Conservation (phyloP, 2,113 vertebrate genomes). For the Fukomys damarensis region DNA sequence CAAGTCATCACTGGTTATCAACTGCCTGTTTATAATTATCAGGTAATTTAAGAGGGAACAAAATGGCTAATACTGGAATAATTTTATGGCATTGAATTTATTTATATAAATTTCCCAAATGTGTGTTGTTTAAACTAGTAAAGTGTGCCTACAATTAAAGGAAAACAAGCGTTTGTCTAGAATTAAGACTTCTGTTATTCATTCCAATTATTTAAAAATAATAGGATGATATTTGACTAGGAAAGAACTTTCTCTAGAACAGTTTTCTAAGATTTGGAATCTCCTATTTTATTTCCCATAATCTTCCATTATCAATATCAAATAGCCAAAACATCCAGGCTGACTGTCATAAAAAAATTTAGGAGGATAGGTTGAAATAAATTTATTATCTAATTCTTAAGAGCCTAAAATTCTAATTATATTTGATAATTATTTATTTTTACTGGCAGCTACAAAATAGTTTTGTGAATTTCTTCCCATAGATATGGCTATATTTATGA, state of each 20-base stretch:
- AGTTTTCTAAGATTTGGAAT: background rate
- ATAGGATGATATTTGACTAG: background rate
- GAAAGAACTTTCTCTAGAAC: constrained; percentile 19
- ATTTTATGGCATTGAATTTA: background rate
- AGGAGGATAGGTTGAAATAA: constrained; percentile 20
- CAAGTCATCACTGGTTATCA: constrained; percentile 93
- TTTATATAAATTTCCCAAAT: background rate
- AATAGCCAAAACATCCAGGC: background rate
- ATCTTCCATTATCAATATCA: constrained; percentile 11
- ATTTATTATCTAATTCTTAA: constrained; percentile 29
- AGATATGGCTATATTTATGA: background rate
- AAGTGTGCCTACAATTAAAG: constrained; percentile 14
- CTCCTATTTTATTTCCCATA: background rate
- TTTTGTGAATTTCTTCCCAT: constrained; percentile 37
- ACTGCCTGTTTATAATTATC: constrained; percentile 91
- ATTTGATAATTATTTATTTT: constrained; percentile 49
- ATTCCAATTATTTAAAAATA: constrained; percentile 25
- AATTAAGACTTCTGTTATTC: background rate
- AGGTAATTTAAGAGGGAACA: constrained; percentile 86
- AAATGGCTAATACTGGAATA: background rate
- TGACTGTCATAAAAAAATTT: background rate
- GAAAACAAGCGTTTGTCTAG: background rate
- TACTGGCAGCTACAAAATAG: background rate
- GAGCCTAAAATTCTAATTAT: background rate
- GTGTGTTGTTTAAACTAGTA: constrained; percentile 36